A percentile compares a stretch with the other conserved stretches of the same genome.
These are phyloP conservation scores for Eupeodes luniger DNA, from an alignment of 2,888 invertebrate species.

Conservation along the genomic window DNA sequence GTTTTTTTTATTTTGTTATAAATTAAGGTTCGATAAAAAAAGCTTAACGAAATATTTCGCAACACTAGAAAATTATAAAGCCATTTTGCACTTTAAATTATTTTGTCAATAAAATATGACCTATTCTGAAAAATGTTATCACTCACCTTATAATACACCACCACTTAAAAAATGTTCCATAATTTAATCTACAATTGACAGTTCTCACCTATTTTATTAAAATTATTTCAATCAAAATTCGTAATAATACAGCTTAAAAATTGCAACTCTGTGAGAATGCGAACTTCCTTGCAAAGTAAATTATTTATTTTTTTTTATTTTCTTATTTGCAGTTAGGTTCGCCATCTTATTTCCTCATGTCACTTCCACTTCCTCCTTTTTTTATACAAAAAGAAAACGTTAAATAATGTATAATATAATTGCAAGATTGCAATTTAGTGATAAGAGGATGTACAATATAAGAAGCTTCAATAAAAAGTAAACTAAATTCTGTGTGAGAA, in stretches of 20 bases:
- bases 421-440: constrained; percentile 72
- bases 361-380: not conserved
- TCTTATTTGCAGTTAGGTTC: constrained; percentile 9
- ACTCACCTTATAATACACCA: too few species aligned
- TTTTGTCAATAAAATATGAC: too few species aligned
- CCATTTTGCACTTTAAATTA: too few species aligned
- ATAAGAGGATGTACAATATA: constrained; percentile 42
- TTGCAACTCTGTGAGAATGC: constrained; percentile 32
- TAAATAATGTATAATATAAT: constrained; percentile 52
- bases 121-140: too few species aligned
- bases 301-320: not conserved
- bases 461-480: constrained; percentile 52
- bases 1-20: too few species aligned
- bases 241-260: not conserved
- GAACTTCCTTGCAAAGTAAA: not conserved
- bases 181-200: not conserved
- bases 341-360: constrained; percentile 5
- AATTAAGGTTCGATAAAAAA: too few species aligned
- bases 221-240: constrained; percentile 20
- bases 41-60: too few species aligned
- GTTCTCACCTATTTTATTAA: constrained; percentile 2
- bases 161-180: too few species aligned
- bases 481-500: constrained; percentile 39
- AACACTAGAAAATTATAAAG: too few species aligned
- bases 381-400: not conserved